Percentiles rank a stretch among this genome's conserved stretches.
phyloP scores from a whole-genome alignment of 1,140 invertebrate species.

The Drosophila azteca region DNA sequence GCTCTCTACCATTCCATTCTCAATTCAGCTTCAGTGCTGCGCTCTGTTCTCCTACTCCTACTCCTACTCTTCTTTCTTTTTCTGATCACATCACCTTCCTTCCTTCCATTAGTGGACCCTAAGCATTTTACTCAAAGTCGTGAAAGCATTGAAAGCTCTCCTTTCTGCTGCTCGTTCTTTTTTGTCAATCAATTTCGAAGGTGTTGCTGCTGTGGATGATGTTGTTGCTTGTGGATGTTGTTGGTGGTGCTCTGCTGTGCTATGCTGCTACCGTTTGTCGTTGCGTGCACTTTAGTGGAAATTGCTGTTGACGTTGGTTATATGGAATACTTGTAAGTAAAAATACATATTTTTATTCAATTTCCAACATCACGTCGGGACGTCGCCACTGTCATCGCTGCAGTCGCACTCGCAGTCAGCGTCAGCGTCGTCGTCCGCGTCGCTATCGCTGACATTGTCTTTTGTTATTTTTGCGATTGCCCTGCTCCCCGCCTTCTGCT shows the following conservation, averaged over 20 bases:
- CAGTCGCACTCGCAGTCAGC: constrained; percentile 3
- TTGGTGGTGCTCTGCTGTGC: constrained; percentile 1
- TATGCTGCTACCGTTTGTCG: constrained; percentile 46
- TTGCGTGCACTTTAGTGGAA: constrained; percentile 76
- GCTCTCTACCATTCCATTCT: not conserved
- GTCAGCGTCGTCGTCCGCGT: not conserved
- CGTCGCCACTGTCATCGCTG: constrained; percentile 42
- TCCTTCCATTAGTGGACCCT: constrained; percentile 37
- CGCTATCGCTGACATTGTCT: constrained; percentile 33
- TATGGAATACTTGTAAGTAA: constrained; percentile 60
- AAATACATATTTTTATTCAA: constrained; percentile 67
- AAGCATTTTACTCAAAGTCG: constrained; percentile 54
- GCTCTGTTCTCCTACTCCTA: too few species aligned
- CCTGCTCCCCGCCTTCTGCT: constrained; percentile 4
- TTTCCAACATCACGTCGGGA: constrained; percentile 67
- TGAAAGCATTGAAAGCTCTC: constrained; percentile 25
- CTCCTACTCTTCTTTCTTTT: not conserved
- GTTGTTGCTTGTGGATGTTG: constrained; percentile 23
- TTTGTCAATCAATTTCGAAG: constrained; percentile 77
- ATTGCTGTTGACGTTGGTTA: constrained; percentile 70
- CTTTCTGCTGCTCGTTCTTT: constrained; percentile 20
- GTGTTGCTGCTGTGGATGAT: constrained; percentile 59
- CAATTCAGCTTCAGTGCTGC: not conserved
- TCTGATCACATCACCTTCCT: not conserved
- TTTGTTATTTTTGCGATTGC: constrained; percentile 51